These are phyloP conservation scores for Tenrec ecaudatus DNA, from an alignment of 2,113 vertebrate species.

Conservation along the genomic window DNA sequence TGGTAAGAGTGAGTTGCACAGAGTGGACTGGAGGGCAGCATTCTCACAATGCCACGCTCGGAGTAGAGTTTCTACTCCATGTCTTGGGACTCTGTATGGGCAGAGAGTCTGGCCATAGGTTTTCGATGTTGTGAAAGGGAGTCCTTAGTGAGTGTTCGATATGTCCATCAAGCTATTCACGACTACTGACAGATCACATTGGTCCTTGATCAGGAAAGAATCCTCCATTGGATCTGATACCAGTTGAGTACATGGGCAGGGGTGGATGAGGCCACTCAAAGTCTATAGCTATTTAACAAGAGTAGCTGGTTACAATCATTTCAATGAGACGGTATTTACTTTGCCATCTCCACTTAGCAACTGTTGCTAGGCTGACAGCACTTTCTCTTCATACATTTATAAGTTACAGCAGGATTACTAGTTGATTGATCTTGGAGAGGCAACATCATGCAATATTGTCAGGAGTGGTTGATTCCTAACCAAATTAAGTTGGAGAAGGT, in stretches of 20 bases:
- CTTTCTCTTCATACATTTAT: constrained; percentile 49
- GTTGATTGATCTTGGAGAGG: constrained; percentile 58
- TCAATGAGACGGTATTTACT: constrained; percentile 38
- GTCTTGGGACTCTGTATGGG: neutral
- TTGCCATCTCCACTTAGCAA: constrained; percentile 12
- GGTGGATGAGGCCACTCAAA: neutral
- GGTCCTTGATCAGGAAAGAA: neutral
- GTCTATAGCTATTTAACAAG: neutral
- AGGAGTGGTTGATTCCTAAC: constrained; percentile 66
- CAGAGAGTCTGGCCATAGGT: neutral
- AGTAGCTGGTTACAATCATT: constrained; percentile 31
- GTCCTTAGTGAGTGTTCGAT: neutral
- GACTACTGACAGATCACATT: neutral
- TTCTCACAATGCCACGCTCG: neutral
- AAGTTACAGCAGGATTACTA: constrained; percentile 57
- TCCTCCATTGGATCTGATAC: neutral
- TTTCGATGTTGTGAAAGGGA: neutral
- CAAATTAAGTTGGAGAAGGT: constrained; percentile 60
- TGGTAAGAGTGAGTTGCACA: neutral
- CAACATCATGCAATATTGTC: constrained; percentile 49
- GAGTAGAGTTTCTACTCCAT: neutral
- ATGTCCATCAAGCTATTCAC: neutral
- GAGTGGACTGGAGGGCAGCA: neutral
- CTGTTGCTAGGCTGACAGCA: neutral
- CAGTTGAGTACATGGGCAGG: neutral